These are phyloP conservation scores for Balearica regulorum DNA, from an alignment of 2,797 vertebrate genomes.

Conservation along the genomic window DNA sequence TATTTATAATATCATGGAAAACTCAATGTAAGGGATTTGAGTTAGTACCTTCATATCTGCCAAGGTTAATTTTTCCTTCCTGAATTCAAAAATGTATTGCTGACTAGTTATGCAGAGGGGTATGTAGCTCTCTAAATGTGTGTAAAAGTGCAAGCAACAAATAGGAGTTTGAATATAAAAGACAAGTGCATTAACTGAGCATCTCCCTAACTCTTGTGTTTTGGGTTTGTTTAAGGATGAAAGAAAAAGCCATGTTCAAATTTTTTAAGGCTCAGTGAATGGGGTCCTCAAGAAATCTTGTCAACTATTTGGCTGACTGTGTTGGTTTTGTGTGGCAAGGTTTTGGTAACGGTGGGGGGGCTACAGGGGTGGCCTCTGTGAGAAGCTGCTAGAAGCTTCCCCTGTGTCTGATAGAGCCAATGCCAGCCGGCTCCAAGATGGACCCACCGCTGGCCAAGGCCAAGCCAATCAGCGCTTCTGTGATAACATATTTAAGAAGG, in stretches of 20 bases:
- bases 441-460: too few species aligned
- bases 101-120: neutral
- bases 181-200: neutral
- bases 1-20: conserved; percentile 36
- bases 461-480: too few species aligned
- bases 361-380: too few species aligned
- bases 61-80: conserved; percentile 12
- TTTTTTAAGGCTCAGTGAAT: neutral
- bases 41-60: conserved; percentile 10
- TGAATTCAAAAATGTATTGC: neutral
- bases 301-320: neutral
- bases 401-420: too few species aligned
- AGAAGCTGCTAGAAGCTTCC: too few species aligned
- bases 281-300: neutral
- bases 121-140: neutral
- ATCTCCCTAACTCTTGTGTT: neutral
- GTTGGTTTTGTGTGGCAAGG: too few species aligned
- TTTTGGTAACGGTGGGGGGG: too few species aligned
- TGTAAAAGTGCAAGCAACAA: conserved; percentile 5
- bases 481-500: too few species aligned
- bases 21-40: neutral
- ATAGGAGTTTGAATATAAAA: neutral
- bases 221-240: neutral
- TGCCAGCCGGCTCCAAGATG: too few species aligned
- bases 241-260: neutral